Conservation (phyloP, 1,140 invertebrate species). For the Drosophila parvula region DNA sequence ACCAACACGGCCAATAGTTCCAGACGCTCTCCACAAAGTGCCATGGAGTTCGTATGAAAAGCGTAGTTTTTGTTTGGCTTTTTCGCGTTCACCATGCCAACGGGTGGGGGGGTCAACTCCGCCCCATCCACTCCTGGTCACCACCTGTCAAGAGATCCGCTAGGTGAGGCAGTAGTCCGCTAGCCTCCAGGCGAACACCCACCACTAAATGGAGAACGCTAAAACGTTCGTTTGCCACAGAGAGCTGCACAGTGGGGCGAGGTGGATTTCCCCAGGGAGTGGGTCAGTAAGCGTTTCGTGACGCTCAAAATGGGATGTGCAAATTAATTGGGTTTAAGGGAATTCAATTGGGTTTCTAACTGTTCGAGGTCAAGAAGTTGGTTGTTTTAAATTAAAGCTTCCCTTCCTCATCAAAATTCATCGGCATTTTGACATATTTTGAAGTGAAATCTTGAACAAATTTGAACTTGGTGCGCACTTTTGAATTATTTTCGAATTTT, state of each 20-base stretch:
- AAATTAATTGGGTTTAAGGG: constrained; percentile 2
- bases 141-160: constrained; percentile 38
- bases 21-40: constrained; percentile 14
- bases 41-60: constrained; percentile 43
- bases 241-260: constrained; percentile 28
- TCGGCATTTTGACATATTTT: too few relatives aligned
- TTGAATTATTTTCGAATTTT: too few relatives aligned
- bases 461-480: too few relatives aligned
- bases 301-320: background rate
- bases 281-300: constrained; percentile 5
- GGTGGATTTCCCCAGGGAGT: constrained; percentile 6
- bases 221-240: constrained; percentile 28
- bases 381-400: too few relatives aligned
- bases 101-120: constrained; percentile 6
- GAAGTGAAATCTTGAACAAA: too few relatives aligned
- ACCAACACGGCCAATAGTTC: constrained; percentile 35
- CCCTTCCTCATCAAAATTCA: too few relatives aligned
- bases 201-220: constrained; percentile 40
- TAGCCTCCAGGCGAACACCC: constrained; percentile 20
- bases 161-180: constrained; percentile 17
- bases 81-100: constrained; percentile 82
- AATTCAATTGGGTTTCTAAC: background rate
- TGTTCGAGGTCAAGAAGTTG: background rate
- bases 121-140: background rate
- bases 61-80: constrained; percentile 68